Evolutionary conservation across 2,888 invertebrate genomes (phyloP).

Genomic region (Drosophila basisetae): DNA sequence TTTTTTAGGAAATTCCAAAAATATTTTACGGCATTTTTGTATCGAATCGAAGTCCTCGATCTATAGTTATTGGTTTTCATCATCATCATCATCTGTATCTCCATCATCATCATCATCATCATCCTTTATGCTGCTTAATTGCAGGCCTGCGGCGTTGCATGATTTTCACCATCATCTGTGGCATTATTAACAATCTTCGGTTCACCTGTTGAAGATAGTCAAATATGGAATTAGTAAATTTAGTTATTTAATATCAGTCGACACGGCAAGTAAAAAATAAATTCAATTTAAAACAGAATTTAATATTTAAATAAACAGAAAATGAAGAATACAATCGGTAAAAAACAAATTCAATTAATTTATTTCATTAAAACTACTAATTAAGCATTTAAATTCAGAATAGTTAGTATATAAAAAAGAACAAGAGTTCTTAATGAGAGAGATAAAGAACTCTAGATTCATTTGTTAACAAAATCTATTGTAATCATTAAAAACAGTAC

Average conservation of each 20-base stretch:
- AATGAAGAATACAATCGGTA: no score
- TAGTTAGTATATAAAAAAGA: no score
- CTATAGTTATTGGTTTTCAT: constrained; percentile 54
- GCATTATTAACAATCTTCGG: constrained; percentile 82
- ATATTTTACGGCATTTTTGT: constrained; percentile 52
- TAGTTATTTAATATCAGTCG: neutral
- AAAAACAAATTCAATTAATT: no score
- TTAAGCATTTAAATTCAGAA: no score
- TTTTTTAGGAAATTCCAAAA: constrained; percentile 42
- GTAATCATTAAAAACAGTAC: no score
- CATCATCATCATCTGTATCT: constrained; percentile 32
- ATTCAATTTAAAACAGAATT: no score
- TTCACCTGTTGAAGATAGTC: constrained; percentile 72
- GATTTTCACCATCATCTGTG: constrained; percentile 73
- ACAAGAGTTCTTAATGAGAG: no score
- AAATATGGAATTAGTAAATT: neutral
- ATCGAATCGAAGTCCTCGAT: constrained; percentile 45
- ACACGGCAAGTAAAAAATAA: neutral
- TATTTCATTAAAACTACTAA: no score
- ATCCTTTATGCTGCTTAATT: constrained; percentile 65
- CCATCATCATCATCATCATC: constrained; percentile 1
- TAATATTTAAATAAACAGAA: no score
- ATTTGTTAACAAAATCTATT: no score
- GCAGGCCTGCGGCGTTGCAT: constrained; percentile 84
- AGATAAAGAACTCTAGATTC: no score